phyloP scores from a whole-genome alignment of 2,888 invertebrate genomes.

The Brachyptera putata region DNA sequence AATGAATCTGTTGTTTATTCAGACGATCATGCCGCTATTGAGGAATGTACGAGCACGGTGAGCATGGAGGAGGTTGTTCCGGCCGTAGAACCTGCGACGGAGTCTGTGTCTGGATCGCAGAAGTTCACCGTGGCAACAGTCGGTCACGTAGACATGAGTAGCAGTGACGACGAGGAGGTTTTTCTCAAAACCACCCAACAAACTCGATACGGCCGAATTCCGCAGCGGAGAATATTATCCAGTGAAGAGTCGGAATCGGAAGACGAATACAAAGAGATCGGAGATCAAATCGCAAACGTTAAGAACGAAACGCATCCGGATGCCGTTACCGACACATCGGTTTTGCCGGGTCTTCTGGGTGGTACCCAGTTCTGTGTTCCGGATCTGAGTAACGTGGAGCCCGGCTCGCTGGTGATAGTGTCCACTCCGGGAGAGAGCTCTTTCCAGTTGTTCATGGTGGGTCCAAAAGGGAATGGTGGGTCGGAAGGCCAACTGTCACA shows the following conservation, averaged over 20 bases:
- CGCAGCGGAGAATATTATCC: neutral
- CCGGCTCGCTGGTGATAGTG: conserved; percentile 30
- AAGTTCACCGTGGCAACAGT: too few relatives aligned
- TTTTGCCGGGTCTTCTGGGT: neutral
- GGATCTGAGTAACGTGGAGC: conserved; percentile 23
- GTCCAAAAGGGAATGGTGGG: neutral
- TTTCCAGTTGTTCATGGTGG: conserved; percentile 30
- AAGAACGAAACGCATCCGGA: neutral
- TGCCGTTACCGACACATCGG: neutral
- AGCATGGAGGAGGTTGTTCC: neutral
- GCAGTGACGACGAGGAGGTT: conserved; percentile 2
- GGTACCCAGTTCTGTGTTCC: too few relatives aligned
- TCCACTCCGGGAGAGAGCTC: conserved; percentile 20
- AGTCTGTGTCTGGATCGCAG: neutral
- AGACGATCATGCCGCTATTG: neutral
- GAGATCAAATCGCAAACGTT: neutral
- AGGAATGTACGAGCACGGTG: neutral
- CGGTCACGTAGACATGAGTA: neutral
- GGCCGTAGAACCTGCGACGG: neutral
- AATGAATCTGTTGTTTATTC: neutral
- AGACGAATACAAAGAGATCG: neutral
- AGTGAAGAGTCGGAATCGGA: neutral
- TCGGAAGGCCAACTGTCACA: conserved; percentile 1
- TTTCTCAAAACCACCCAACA: conserved; percentile 3
- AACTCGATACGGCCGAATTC: conserved; percentile 8